These are phyloP conservation scores for Mionectes olivaceus DNA, from an alignment of 2,797 vertebrate species.

Conservation along the genomic window DNA sequence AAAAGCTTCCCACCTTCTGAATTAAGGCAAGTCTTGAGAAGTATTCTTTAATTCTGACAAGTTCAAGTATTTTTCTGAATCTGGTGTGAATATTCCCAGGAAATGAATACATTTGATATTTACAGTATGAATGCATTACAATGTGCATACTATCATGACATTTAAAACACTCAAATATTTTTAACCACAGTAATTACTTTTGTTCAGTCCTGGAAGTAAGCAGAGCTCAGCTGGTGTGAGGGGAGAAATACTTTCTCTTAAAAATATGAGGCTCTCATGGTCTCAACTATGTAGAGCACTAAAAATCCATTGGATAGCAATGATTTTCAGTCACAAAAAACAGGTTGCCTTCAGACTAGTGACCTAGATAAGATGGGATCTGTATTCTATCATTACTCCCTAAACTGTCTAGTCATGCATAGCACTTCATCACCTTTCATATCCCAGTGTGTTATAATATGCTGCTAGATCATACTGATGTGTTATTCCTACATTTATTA, in stretches of 20 bases:
- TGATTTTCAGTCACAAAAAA: background rate
- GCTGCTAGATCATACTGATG: background rate
- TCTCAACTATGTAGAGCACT: background rate
- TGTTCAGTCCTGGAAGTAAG: background rate
- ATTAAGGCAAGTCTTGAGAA: background rate
- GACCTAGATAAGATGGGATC: constrained; percentile 7
- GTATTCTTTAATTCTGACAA: background rate
- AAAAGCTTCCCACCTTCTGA: background rate
- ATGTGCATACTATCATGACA: background rate
- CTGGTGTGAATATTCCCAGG: background rate
- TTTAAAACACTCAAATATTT: background rate
- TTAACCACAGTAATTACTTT: background rate
- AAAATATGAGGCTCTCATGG: background rate
- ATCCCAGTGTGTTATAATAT: background rate
- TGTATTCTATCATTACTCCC: background rate
- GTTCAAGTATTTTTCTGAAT: background rate
- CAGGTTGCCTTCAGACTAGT: background rate
- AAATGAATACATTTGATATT: background rate
- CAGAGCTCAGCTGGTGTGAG: background rate
- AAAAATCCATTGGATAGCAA: background rate
- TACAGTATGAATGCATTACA: background rate
- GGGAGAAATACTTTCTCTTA: background rate
- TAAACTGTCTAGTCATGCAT: background rate
- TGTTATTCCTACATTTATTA: background rate
- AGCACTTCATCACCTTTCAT: background rate